Evolutionary conservation across 2,113 vertebrate genomes (phyloP).

Genomic region (Triplophysa tibetana): DNA sequence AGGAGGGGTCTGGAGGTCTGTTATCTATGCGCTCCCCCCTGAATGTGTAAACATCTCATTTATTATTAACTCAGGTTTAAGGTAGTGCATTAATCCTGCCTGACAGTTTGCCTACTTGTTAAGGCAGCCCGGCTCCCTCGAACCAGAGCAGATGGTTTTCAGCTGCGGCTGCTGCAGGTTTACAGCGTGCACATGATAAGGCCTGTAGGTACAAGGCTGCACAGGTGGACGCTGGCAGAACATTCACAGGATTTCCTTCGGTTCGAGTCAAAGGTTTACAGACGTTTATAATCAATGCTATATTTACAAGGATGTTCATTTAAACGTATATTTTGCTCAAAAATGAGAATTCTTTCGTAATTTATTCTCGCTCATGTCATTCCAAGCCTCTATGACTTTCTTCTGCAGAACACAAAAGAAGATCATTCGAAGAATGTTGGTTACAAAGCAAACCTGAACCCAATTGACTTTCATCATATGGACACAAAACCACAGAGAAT

Average conservation of each 20-base stretch:
- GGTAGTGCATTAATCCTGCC: slow-evolving; percentile 81
- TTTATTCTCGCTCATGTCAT: no score
- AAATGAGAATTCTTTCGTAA: no score
- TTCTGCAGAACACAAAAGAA: no score
- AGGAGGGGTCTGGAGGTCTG: slow-evolving; percentile 76
- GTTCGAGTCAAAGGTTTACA: slow-evolving; percentile 17
- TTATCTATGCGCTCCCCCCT: slow-evolving; percentile 83
- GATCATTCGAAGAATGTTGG: no score
- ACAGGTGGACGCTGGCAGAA: slow-evolving; percentile 16
- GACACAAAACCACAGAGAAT: no score
- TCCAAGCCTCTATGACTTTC: no score
- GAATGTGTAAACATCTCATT: slow-evolving; percentile 84
- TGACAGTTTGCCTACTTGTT: slow-evolving; percentile 84
- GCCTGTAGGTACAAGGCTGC: slow-evolving; percentile 38
- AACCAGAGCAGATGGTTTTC: slow-evolving; percentile 74
- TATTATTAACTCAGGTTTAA: slow-evolving; percentile 87
- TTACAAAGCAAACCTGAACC: no score
- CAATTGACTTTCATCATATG: no score
- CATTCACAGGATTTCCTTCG: not conserved
- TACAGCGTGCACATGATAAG: slow-evolving; percentile 3
- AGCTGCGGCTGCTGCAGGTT: slow-evolving; percentile 63
- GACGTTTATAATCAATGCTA: not conserved
- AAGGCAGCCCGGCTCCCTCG: slow-evolving; percentile 73
- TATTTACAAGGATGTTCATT: not conserved
- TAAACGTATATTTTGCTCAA: no score